A percentile compares a stretch with the other conserved stretches of the same genome.
These are phyloP conservation scores for Harlomillsia oculata DNA, from an alignment of 1,140 invertebrate species.

Conservation along the genomic window DNA sequence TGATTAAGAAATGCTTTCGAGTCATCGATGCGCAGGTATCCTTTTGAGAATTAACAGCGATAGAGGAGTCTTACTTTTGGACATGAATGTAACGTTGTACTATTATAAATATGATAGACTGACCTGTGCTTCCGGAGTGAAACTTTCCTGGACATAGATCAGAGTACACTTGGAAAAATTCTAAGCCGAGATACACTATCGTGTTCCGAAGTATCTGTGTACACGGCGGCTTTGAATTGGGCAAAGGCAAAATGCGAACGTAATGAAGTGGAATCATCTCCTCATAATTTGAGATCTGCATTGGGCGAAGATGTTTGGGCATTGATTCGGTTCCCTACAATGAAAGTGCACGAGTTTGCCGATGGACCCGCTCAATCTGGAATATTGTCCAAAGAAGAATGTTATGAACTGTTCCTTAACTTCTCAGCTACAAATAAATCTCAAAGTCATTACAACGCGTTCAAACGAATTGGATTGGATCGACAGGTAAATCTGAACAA, in stretches of 20 bases:
- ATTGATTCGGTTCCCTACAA: slow-evolving; percentile 77
- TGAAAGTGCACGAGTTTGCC: slow-evolving; percentile 82
- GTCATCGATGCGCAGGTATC: slow-evolving; percentile 83
- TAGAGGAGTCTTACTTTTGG: too few species aligned
- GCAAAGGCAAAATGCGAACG: slow-evolving; percentile 72
- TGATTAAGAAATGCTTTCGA: slow-evolving; percentile 90
- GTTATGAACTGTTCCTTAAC: slow-evolving; percentile 82
- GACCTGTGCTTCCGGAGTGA: too few species aligned
- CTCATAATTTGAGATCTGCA: slow-evolving; percentile 53
- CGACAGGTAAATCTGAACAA: slow-evolving; percentile 77
- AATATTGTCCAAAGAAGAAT: slow-evolving; percentile 77
- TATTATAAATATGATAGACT: too few species aligned
- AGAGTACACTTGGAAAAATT: slow-evolving; percentile 76
- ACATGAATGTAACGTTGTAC: too few species aligned
- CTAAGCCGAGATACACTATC: slow-evolving; percentile 78
- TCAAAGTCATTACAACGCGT: slow-evolving; percentile 64
- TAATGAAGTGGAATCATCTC: slow-evolving; percentile 62
- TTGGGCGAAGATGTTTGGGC: slow-evolving; percentile 21
- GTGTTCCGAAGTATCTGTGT: slow-evolving; percentile 79
- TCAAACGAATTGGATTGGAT: slow-evolving; percentile 71
- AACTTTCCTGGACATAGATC: slow-evolving; percentile 83
- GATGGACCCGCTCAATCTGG: slow-evolving; percentile 80
- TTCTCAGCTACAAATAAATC: slow-evolving; percentile 77
- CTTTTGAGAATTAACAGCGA: too few species aligned
- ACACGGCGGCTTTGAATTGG: slow-evolving; percentile 82